A percentile compares a stretch with the other conserved stretches of the same genome.
phyloP scores from a whole-genome alignment of 2,113 vertebrate species.

The Myiagra hebetior region DNA sequence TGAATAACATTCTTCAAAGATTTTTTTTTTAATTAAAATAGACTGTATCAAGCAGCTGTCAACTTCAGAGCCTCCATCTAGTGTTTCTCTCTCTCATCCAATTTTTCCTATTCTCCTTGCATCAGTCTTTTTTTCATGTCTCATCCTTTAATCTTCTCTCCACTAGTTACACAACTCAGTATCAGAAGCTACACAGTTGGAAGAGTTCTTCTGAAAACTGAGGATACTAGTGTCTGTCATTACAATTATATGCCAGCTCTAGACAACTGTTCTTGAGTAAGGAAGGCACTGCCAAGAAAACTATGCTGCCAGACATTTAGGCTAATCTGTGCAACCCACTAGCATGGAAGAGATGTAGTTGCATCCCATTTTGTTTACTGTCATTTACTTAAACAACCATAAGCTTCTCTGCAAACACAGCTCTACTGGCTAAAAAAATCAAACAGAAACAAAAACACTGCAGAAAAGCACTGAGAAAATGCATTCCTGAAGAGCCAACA shows the following conservation, averaged over 20 bases:
- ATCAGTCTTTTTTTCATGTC: neutral
- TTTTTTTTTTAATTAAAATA: neutral
- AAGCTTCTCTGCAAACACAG: neutral
- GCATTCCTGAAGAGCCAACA: neutral
- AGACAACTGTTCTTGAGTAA: neutral
- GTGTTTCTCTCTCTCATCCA: neutral
- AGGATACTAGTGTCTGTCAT: neutral
- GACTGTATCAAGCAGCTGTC: neutral
- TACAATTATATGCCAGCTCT: slow-evolving; percentile 2
- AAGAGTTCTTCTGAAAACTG: neutral
- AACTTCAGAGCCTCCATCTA: neutral
- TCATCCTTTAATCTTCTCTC: neutral
- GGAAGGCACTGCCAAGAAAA: neutral
- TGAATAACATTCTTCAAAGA: neutral
- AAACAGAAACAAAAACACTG: neutral
- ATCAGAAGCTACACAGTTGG: neutral
- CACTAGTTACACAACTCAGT: neutral
- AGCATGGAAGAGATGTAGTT: neutral
- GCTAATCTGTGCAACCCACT: neutral
- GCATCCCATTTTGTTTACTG: neutral
- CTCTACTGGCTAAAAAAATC: neutral
- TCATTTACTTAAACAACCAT: neutral
- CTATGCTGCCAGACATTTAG: neutral
- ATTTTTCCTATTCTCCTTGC: neutral
- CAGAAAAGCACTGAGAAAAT: neutral